These are phyloP conservation scores for Neosilurus hyrtlii DNA, from an alignment of 2,797 vertebrate species.

Conservation along the genomic window DNA sequence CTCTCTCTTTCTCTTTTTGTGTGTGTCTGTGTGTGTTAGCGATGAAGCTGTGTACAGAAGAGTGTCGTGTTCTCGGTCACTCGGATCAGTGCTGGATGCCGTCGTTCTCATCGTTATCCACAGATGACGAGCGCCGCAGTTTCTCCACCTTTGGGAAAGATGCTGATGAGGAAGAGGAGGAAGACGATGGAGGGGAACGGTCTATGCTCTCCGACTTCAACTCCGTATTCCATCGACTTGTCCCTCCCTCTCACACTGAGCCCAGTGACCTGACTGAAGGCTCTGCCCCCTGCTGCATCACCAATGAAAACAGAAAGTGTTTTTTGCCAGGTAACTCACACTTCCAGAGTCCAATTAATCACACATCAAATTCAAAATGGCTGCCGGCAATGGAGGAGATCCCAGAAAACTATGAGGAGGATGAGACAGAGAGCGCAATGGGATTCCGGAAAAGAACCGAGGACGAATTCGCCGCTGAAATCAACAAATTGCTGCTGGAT, in stretches of 20 bases:
- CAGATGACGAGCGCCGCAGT: constrained; percentile 90
- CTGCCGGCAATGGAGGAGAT: constrained; percentile 98
- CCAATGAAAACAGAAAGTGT: constrained; percentile 81
- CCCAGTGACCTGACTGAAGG: constrained; percentile 77
- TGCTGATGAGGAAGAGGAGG: constrained; percentile 71
- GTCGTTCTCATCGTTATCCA: constrained; percentile 73
- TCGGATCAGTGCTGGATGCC: constrained; percentile 99
- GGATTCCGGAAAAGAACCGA: constrained; percentile 76
- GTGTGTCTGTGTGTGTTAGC: constrained; percentile 65
- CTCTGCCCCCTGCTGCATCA: constrained; percentile 59
- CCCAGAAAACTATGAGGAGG: constrained; percentile 94
- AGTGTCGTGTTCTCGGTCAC: constrained; percentile 93
- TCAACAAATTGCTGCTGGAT: constrained; percentile 94
- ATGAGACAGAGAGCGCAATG: constrained; percentile 89
- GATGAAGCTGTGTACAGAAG: constrained; percentile 94
- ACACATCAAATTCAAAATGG: constrained; percentile 83
- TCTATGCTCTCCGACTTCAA: constrained; percentile 96
- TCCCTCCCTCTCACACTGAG: constrained; percentile 85
- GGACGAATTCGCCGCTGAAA: constrained; percentile 92
- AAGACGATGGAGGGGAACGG: constrained; percentile 69
- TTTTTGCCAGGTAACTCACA: constrained; percentile 82
- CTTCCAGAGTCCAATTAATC: constrained; percentile 85
- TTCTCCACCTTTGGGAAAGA: constrained; percentile 98
- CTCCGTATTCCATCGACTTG: constrained; percentile 90
- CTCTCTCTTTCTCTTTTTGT: constrained; percentile 22